Evolutionary conservation across 1,140 invertebrate species (phyloP), one percentile per base, ranked within the genome.

Genomic region (Sesamia nonagrioides): DNA sequence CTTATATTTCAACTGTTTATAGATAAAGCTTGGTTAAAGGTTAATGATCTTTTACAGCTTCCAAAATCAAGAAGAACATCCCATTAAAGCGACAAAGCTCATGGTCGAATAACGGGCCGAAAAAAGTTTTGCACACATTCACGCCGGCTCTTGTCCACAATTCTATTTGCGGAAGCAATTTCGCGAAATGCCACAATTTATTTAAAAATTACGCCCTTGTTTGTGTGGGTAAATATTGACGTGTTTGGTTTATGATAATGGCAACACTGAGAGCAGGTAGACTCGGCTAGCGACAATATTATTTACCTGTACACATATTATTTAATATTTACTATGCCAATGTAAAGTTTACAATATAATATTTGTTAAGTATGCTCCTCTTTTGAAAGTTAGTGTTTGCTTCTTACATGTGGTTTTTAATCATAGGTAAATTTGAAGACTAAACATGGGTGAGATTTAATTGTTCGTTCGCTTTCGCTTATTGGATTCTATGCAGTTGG

Each of bases 191-290:
- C 93, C 93, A 93, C 93, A 94, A 94, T 94, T 94, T 94, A 94
- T 94, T 94, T 93, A 94, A 94, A 94, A 94, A 94, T 94, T 94
- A 94, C 92, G 87, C 92, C 93, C 92, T 93, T 94, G 93, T 94
- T 94, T 94, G 92, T 93, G 87, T 91, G 87, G 81, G 86, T 89
- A 93, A 94, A 94, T 94, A 94, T 94, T 94, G 91, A 93, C 91
- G 86, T 94, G 91, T 94, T 94, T 94, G 93, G 91, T 93, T 94
- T 93, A 94, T 93, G 93, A 94, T 94, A 94, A 93, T 94, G 88
- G 93, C 92, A 93, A 93, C 91, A 92, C 89, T 89, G 90, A 88
- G 85, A 88, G 85, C 91, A 94, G 92, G 92, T 93, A 93, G 84
- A 87, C 88, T 81, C 85, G 89, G 89, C 92, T 92, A 93, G 90